Percentiles rank a stretch among this genome's conserved stretches.
Evolutionary conservation across 1,140 invertebrate species (phyloP).

Genomic region (Trichonephila clavipes): DNA sequence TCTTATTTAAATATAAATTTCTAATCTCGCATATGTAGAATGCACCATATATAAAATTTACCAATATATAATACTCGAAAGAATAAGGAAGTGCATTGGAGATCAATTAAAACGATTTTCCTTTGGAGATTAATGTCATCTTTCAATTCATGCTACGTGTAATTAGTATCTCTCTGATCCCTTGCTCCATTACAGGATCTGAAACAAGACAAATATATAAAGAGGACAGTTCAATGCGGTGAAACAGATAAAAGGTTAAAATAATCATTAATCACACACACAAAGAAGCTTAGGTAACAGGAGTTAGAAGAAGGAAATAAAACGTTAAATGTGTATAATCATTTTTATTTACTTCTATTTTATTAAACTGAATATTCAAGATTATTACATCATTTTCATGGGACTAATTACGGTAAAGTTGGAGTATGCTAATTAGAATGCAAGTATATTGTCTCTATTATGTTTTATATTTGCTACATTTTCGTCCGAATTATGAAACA

Average conservation of each 20-base stretch:
- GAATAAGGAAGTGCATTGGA: background rate
- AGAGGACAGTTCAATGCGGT: background rate
- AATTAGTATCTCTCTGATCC: background rate
- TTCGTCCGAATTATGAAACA: too few species aligned
- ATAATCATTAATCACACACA: background rate
- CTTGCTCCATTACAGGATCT: background rate
- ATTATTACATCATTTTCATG: too few species aligned
- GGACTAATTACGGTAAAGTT: too few species aligned
- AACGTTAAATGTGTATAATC: background rate
- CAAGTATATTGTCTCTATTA: too few species aligned
- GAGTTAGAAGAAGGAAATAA: background rate
- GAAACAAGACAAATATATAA: background rate
- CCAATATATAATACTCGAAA: background rate
- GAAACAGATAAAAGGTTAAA: background rate
- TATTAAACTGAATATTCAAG: too few species aligned
- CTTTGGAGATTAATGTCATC: background rate
- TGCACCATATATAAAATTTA: background rate
- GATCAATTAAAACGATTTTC: slow-evolving; percentile 40
- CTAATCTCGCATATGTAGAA: background rate
- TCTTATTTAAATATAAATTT: too few species aligned
- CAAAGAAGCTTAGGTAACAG: background rate
- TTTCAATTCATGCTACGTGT: background rate
- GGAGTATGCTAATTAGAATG: too few species aligned
- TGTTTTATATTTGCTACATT: too few species aligned
- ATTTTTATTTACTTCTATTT: background rate